Base-by-base conservation (phyloP, 2,888 invertebrate genomes). In the Cantharis lateralis region DNA sequence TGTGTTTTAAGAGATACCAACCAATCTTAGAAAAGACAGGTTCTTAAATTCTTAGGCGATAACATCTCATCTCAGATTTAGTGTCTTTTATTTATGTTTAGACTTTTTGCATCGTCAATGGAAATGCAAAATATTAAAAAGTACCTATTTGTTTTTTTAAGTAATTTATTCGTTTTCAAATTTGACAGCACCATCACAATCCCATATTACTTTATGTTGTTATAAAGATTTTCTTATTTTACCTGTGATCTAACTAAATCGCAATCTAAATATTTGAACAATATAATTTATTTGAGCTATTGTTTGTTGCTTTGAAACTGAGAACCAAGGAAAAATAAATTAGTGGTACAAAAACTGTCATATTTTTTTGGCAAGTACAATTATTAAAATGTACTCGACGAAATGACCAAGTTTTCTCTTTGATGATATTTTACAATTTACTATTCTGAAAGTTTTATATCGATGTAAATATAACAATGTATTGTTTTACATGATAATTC, bases 1-100 rank as follows among this genome's bases (percentile, higher is more conserved):
- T 84, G 82, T 80, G 81, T 80, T 80, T 82, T 81, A 81, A 82
- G 83, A 82, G 82, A 81, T 80, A 83, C 84, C 82, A 83, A 83
- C 84, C 81, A 83, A 83, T 83, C 83, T 83, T 81, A 74, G 79
- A 76, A 74, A 78, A 81, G 81, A 82, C 84, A 83, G 81, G 82
- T 77, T 81, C 80, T 82, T 83, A 82, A 83, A 84, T 84, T 84
- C 82, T 78, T 77, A 69, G 62, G 71, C 72, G 84, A 84, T 84
- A 84, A 71, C 68, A 84, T 84, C 84, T 81, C 82, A 82, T 82
- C 83, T 82, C 82, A 78, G 79, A 75, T 82, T 72, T 77, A 77
- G 71, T 70, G 76, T 72, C 78, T 79, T 78, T 80, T 79, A 78
- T 48, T 16, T 66, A 66, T 16, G 24, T 66, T 66, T 66, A n/a